These are phyloP conservation scores for Rotaria magnacalcarata DNA, from an alignment of 2,888 invertebrate genomes.

Conservation along the genomic window DNA sequence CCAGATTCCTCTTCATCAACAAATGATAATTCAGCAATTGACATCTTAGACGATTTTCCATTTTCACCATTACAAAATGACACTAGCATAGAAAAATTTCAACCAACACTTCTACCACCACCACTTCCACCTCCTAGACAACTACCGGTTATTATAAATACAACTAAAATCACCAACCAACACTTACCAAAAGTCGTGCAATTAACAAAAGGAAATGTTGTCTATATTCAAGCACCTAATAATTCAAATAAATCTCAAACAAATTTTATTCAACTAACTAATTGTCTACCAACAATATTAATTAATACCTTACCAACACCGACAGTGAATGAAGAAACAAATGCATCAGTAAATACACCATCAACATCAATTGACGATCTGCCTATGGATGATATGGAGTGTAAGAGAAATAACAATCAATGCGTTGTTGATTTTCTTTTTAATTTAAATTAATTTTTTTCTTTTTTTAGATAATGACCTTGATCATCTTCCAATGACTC, in stretches of 20 bases:
- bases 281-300: slow-evolving; percentile 3
- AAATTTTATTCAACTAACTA: slow-evolving; percentile 8
- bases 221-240: slow-evolving; percentile 10
- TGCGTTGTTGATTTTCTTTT: too few species aligned
- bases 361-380: not conserved
- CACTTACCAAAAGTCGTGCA: not conserved
- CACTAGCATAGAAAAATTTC: not conserved
- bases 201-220: not conserved
- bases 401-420: not conserved
- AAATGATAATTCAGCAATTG: not conserved
- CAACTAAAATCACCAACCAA: not conserved
- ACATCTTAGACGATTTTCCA: not conserved
- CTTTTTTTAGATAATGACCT: not conserved
- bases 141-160: slow-evolving; percentile 6
- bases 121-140: not conserved
- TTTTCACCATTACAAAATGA: not conserved
- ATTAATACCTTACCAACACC: slow-evolving; percentile 19
- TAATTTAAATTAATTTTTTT: not conserved
- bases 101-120: not conserved
- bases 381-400: not conserved
- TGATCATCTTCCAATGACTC: slow-evolving; percentile 19
- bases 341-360: not conserved
- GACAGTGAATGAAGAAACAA: not conserved
- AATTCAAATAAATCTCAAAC: slow-evolving; percentile 26
- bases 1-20: not conserved